Base-by-base conservation (phyloP, 2,113 vertebrate species). In the Pachyramphus minor region DNA sequence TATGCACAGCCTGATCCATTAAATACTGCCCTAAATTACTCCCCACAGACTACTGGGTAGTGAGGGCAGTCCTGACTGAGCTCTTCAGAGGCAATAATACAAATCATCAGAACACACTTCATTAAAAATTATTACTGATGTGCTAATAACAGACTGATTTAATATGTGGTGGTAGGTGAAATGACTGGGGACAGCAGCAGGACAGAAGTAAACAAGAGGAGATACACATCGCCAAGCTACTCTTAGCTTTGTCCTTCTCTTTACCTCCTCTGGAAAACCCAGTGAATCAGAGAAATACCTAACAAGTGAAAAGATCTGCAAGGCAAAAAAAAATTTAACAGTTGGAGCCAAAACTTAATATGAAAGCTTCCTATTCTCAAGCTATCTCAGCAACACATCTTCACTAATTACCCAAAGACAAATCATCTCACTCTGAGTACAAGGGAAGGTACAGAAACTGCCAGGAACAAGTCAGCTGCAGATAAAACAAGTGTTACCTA, bases 341-440 rank as follows among this genome's bases (percentile, higher is more conserved):
- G 85, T 11, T 71, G 44, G 59, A 95, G 85, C 95, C 94, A 95
- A 93, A 81, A 22, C 44, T 67, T 63, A 84, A 60, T 90, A 75
- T 19, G 60, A 83, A 92, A 84, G 56, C 39, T 64, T 86, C 64
- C 13, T 72, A 52, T 42, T 94, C 82, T 90, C 59, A 35, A 77
- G 75, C 47, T 94, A 94, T 91, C 92, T 94, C 93, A 88, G 85
- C 79, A 90, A 63, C 18, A 0, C 73, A 96, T 94, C 92, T 94
- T 71, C 23, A 95, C 73, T 86, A 93, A 97, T 96, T 96, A 96
- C 27, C 73, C 53, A 82, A 81, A 96, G 92, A 95, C 92, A 96
- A 96, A 96, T 97, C 92, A 93, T 44, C 62, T 96, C 83, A 73
- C 77, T 86, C n/a, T 21, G 45, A 86, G 66, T 37, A 92, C 83